Evolutionary conservation across 2,888 invertebrate species (phyloP), one percentile per base, ranked within the genome.

Genomic region (Bombylius major): DNA sequence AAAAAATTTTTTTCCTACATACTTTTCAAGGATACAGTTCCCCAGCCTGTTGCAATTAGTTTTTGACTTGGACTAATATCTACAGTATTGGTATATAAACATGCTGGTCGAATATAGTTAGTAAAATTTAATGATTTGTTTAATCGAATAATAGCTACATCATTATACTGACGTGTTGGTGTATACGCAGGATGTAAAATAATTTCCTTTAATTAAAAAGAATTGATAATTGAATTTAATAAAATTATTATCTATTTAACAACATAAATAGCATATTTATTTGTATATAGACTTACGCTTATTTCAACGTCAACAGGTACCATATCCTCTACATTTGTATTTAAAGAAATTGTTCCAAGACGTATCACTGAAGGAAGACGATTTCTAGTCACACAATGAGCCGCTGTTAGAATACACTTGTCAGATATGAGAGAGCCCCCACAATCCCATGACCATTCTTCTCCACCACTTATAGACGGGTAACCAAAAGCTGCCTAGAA

Each of bases 1-100:
- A n/a, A n/a, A n/a, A n/a, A n/a, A n/a, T n/a, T n/a, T n/a, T n/a
- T n/a, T n/a, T n/a, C n/a, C 33, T 33, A 23, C 32, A 34, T 51
- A 53, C 57, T 33, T 33, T 11, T 32, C 46, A 51, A 5, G 4
- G 51, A 47, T 9, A 47, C 33, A 13, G n/a, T 50, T 5, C 67
- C 67, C 66, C 66, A 67, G 14, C 67, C 66, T 11, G 63, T 62
- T 1, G 64, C 64, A 12, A 59, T 46, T 12, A 67, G 54, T 13
- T 31, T 51, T 32, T 47, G 11, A 8, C 42, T 46, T 11, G 57
- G 33, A 12, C 32, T 34, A 1, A 62, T n/a, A 51, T 65, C 64
- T 4, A 42, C 31, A 0, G 50, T n/a, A n/a, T 63, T 54, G 7
- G 61, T 57, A 56, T 62, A 53, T 12, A 67, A 55, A 50, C 67